Conservation (phyloP, 2,888 invertebrate genomes). For the Gisinianus flammeolus region DNA sequence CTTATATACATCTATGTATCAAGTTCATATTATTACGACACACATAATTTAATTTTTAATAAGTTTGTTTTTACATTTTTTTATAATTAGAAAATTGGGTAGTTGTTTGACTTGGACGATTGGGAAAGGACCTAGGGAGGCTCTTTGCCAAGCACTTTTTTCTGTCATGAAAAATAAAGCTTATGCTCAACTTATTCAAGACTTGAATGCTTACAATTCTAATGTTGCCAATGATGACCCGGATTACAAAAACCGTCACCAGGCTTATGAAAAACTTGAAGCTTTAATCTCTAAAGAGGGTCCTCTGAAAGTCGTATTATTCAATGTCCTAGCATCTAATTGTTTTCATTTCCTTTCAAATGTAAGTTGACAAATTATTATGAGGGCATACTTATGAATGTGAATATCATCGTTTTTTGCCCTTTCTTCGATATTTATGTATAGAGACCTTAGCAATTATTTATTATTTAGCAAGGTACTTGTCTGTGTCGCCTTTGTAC, state of each 20-base stretch:
- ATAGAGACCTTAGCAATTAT: too few relatives aligned
- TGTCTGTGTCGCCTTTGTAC: too few relatives aligned
- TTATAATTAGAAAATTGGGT: constrained; percentile 13
- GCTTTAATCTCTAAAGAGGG: neutral
- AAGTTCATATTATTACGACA: too few relatives aligned
- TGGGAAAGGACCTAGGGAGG: constrained; percentile 35
- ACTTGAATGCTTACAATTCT: constrained; percentile 26
- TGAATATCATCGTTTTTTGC: too few relatives aligned
- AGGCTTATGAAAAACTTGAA: constrained; percentile 27
- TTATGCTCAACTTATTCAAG: constrained; percentile 22
- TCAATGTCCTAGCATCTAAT: constrained; percentile 16
- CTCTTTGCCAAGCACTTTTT: constrained; percentile 21
- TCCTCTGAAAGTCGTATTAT: constrained; percentile 17
- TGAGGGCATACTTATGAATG: too few relatives aligned
- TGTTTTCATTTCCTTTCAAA: constrained; percentile 27
- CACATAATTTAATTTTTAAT: too few relatives aligned
- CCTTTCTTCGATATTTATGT: too few relatives aligned
- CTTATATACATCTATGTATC: too few relatives aligned
- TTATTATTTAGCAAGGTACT: neutral
- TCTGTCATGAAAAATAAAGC: constrained; percentile 28
- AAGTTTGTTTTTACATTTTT: too few relatives aligned
- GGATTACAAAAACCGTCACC: constrained; percentile 26
- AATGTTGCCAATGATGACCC: constrained; percentile 18
- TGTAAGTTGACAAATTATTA: constrained; percentile 21
- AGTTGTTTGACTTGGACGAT: constrained; percentile 25